These are phyloP conservation scores for Acromyrmex charruanus DNA, from an alignment of 1,140 invertebrate species.

Conservation along the genomic window DNA sequence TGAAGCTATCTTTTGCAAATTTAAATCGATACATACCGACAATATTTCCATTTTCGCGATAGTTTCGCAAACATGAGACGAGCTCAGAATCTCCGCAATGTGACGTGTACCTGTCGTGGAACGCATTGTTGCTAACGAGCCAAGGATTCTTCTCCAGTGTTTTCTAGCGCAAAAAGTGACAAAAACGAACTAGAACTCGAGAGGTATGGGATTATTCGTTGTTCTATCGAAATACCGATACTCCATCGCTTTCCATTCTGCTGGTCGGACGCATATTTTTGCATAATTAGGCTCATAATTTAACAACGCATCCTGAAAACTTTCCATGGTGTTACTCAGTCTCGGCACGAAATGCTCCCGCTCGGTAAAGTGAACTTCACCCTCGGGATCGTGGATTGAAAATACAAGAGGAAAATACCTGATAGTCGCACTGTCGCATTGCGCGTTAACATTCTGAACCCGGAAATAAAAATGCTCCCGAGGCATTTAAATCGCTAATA, in stretches of 20 bases:
- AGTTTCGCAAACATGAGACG: neutral
- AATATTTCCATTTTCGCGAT: slow-evolving; percentile 32
- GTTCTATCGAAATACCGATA: slow-evolving; percentile 54
- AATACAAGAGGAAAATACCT: neutral
- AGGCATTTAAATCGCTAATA: neutral
- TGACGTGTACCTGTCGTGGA: slow-evolving; percentile 24
- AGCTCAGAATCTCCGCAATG: slow-evolving; percentile 42
- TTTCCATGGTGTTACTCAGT: neutral
- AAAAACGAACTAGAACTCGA: neutral
- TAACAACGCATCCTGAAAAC: slow-evolving; percentile 27
- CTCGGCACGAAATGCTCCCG: slow-evolving; percentile 16
- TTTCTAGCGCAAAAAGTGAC: slow-evolving; percentile 34
- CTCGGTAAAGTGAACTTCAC: slow-evolving; percentile 12
- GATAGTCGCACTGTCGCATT: neutral
- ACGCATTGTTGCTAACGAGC: slow-evolving; percentile 31
- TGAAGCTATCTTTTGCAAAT: neutral
- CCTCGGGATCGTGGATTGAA: slow-evolving; percentile 1
- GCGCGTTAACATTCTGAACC: neutral
- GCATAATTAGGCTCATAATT: slow-evolving; percentile 38
- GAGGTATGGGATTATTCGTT: neutral
- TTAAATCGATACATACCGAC: neutral
- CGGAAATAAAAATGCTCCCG: slow-evolving; percentile 19
- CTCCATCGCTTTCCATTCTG: slow-evolving; percentile 9
- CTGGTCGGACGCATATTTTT: slow-evolving; percentile 39
- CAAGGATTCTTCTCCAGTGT: slow-evolving; percentile 33